Evolutionary conservation across 1,140 invertebrate genomes (phyloP), one percentile per base, ranked within the genome.

Genomic region (Drosophila ercepeae): DNA sequence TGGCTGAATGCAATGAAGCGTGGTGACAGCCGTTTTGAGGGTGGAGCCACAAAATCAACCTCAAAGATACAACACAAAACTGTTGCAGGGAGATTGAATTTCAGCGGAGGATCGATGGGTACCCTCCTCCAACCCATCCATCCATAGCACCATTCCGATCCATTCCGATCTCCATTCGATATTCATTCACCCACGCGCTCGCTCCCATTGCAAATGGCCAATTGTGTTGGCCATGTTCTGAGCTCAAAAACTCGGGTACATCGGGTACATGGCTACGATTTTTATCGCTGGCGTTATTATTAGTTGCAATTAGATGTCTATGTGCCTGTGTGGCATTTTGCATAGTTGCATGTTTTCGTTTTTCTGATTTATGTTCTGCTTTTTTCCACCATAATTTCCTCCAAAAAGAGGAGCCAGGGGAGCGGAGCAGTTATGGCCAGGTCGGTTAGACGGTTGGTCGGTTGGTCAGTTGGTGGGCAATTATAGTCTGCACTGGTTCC

Each of bases 281-380:
- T 71, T 83, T 78, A 83, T 78, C 76, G 81, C 52, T 65, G 45
- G 70, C 76, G 64, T 84, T 89, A 89, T 89, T 89, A 89, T 89
- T 89, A 84, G 79, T 77, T 70, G 79, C 84, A 89, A 89, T 89
- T 89, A 89, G 84, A 89, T 84, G 77, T 78, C 72, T 75, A 69
- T 74, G 69, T 67, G 48, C 57, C 49, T 72, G 78, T 76, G 77
- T 71, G 67, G 78, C 60, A 72, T 75, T 72, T 81, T 76, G 76
- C 69, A 78, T 69, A 65, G 74, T 83, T 82, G 70, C 78, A 81
- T 81, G 42, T 36, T 57, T 65, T 65, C 51, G 46, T 29, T 67
- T 75, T 53, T 34, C 57, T 77, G 64, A 71, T 77, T 77, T 75
- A 70, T 70, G 74, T 63, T 34, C 49, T 64, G 46, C 39, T 18